A percentile compares a stretch with the other conserved stretches of the same genome.
phyloP scores from a whole-genome alignment of 2,113 vertebrate species.

The Vidua macroura region DNA sequence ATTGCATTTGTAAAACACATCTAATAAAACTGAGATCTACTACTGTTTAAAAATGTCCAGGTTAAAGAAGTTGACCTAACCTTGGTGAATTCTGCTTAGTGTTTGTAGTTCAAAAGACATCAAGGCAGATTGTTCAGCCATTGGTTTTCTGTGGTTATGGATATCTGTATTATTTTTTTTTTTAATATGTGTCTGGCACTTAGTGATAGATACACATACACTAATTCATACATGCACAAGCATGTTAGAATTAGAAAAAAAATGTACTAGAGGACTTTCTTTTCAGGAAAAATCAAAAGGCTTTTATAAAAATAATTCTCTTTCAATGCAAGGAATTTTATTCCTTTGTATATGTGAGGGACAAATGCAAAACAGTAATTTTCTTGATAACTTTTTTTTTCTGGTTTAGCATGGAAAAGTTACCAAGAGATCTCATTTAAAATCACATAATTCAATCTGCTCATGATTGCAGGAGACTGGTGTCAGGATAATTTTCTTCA shows the following conservation, averaged over 20 bases:
- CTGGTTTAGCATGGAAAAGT: background rate
- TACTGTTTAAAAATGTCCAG: constrained; percentile 46
- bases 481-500: constrained; percentile 70
- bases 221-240: background rate
- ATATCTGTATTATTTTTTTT: background rate
- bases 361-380: background rate
- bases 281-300: background rate
- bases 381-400: background rate
- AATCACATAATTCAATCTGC: constrained; percentile 64
- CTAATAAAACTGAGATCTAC: constrained; percentile 51
- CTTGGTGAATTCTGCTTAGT: constrained; percentile 3
- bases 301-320: background rate
- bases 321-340: constrained; percentile 15
- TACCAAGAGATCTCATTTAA: constrained; percentile 58
- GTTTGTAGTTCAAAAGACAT: constrained; percentile 18
- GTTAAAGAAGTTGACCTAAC: constrained; percentile 29
- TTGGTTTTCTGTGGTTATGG: background rate
- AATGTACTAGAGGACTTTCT: background rate
- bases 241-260: background rate
- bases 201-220: background rate
- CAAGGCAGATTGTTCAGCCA: constrained; percentile 27
- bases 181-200: background rate
- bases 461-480: constrained; percentile 50
- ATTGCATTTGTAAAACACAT: background rate
- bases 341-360: background rate